phyloP scores from a whole-genome alignment of 2,113 vertebrate genomes.

The Poecile atricapillus region DNA sequence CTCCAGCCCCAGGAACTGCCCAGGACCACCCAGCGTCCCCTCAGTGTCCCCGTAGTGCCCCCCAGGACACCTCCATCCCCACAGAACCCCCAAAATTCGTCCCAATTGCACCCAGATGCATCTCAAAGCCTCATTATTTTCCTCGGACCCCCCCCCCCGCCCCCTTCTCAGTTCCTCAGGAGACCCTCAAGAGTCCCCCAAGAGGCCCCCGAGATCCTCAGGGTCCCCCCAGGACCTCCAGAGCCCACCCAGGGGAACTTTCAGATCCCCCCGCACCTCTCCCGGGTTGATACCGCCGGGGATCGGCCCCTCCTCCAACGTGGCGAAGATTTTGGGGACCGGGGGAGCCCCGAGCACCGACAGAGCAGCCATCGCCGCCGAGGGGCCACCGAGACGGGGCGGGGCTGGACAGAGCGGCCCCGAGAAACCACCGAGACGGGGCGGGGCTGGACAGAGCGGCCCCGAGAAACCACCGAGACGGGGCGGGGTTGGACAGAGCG shows the following conservation, averaged over 20 bases:
- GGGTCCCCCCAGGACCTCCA: not conserved
- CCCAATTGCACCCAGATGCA: no score
- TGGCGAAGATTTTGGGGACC: not conserved
- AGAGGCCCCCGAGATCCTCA: not conserved
- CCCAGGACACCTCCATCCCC: no score
- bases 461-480: accelerated
- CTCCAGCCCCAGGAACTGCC: no score
- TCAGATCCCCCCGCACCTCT: not conserved
- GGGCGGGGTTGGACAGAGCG: not conserved
- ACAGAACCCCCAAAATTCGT: no score
- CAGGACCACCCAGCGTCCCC: no score
- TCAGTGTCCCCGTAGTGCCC: no score
- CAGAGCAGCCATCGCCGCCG: not conserved
- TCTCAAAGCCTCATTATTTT: no score
- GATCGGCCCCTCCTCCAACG: not conserved
- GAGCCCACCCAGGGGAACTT: not conserved
- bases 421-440: not conserved
- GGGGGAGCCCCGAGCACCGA: not conserved
- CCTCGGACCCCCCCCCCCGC: no score
- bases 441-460: not conserved
- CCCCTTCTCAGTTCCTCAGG: not conserved
- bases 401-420: not conserved
- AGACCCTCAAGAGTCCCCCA: not conserved
- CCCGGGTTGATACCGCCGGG: not conserved
- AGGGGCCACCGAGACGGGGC: not conserved